phyloP scores from a whole-genome alignment of 1,140 invertebrate species.

The Teleogryllus occipitalis region DNA sequence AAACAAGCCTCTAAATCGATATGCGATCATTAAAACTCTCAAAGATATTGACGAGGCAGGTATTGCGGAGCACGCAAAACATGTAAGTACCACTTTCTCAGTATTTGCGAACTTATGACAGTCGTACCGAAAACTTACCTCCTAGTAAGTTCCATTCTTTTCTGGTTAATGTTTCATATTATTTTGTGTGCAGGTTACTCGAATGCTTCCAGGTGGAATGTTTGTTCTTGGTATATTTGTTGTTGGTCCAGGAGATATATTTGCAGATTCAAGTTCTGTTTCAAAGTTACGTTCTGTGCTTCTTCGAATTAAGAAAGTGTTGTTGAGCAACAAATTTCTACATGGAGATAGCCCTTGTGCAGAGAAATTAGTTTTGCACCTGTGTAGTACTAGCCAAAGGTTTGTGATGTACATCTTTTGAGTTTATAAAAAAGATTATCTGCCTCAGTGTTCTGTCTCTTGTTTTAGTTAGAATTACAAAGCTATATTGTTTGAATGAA shows the following conservation, averaged over 20 bases:
- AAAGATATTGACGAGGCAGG: conserved; percentile 47
- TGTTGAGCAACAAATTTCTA: conserved; percentile 46
- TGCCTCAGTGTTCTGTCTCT: no score
- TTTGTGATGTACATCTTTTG: neutral
- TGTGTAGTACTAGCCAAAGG: conserved; percentile 33
- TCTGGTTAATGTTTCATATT: neutral
- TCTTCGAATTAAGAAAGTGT: conserved; percentile 43
- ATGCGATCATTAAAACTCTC: conserved; percentile 26
- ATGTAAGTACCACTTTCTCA: conserved; percentile 34
- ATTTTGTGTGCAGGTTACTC: conserved; percentile 49
- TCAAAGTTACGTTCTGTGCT: conserved; percentile 47
- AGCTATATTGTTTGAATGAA: no score
- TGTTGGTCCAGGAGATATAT: conserved; percentile 52
- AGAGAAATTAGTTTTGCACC: conserved; percentile 44
- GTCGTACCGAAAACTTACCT: neutral
- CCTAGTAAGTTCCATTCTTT: neutral
- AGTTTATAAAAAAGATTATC: no score
- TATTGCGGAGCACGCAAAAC: conserved; percentile 60
- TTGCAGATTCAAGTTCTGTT: conserved; percentile 39
- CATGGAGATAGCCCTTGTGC: conserved; percentile 38
- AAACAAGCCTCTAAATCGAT: conserved; percentile 26
- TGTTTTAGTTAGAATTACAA: no score
- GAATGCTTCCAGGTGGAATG: conserved; percentile 76
- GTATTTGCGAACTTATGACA: neutral
- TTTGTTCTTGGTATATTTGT: conserved; percentile 57